Evolutionary conservation across 1,140 invertebrate species (phyloP).

Genomic region (Drosophila persimilis): DNA sequence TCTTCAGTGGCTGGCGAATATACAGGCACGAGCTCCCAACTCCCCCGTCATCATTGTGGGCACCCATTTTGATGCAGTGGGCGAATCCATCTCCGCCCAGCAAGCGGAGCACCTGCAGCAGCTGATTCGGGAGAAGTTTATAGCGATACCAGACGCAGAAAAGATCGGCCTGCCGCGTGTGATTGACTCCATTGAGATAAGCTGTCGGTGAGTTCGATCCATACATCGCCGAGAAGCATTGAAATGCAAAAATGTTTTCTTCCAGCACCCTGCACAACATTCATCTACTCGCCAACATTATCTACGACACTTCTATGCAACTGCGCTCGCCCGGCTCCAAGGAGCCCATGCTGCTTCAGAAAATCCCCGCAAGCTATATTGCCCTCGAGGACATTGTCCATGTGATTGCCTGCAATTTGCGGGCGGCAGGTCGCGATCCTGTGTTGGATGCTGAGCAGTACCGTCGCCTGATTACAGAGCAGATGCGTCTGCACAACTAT

Average conservation of each 20-base stretch:
- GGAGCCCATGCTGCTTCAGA: conserved; percentile 95
- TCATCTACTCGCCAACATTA: conserved; percentile 94
- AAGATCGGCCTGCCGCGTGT: conserved; percentile 97
- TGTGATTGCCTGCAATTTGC: conserved; percentile 89
- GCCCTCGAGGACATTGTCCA: conserved; percentile 96
- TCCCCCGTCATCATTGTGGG: conserved; percentile 97
- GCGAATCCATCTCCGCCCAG: conserved; percentile 87
- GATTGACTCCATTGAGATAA: conserved; percentile 96
- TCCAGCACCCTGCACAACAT: conserved; percentile 95
- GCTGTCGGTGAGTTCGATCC: conserved; percentile 79
- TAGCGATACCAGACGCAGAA: conserved; percentile 96
- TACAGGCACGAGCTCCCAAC: conserved; percentile 96
- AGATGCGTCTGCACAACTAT: conserved; percentile 86
- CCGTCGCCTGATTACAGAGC: conserved; percentile 87
- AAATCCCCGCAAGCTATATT: conserved; percentile 97
- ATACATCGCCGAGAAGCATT: not conserved
- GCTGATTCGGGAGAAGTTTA: conserved; percentile 94
- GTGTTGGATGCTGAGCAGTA: conserved; percentile 95
- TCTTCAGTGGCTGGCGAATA: conserved; percentile 97
- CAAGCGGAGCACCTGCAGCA: conserved; percentile 94
- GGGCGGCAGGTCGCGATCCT: conserved; percentile 89
- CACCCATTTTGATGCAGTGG: conserved; percentile 96
- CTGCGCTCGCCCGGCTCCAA: conserved; percentile 95
- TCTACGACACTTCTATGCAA: conserved; percentile 97
- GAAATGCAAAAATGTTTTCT: not conserved